Conservation (phyloP, 2,113 vertebrate species). For the Peromyscus leucopus region DNA sequence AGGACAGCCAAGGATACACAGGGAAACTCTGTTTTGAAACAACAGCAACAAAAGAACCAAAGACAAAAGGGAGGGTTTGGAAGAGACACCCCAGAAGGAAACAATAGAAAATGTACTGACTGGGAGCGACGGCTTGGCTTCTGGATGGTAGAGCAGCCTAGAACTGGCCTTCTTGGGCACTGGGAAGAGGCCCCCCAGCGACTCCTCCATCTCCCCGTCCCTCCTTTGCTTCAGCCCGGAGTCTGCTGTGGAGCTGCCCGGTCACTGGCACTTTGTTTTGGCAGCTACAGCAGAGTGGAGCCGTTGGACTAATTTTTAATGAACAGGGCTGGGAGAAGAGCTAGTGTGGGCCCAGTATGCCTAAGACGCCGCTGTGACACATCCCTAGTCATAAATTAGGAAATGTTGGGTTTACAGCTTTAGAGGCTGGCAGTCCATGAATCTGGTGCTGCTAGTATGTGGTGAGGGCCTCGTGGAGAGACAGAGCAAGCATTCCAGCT, state of each 20-base stretch:
- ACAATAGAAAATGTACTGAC: not conserved
- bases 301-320: not conserved
- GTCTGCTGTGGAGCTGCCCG: fast-evolving
- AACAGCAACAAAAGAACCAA: not conserved
- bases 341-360: not conserved
- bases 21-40: not conserved
- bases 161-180: not conserved
- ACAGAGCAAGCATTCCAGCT: not conserved
- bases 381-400: not conserved
- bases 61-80: not conserved
- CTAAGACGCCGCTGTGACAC: not conserved
- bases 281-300: not conserved
- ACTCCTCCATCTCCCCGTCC: not conserved
- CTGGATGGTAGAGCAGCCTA: not conserved
- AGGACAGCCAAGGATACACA: not conserved
- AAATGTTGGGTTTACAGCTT: not conserved
- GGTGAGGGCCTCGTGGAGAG: not conserved
- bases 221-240: not conserved
- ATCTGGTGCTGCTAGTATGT: not conserved
- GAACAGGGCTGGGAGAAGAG: not conserved
- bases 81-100: not conserved
- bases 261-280: not conserved
- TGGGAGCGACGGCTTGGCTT: not conserved
- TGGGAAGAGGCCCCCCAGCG: not conserved
- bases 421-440: not conserved